Base-by-base conservation (phyloP, 2,888 invertebrate species). In the Ctenicera cuprea region DNA sequence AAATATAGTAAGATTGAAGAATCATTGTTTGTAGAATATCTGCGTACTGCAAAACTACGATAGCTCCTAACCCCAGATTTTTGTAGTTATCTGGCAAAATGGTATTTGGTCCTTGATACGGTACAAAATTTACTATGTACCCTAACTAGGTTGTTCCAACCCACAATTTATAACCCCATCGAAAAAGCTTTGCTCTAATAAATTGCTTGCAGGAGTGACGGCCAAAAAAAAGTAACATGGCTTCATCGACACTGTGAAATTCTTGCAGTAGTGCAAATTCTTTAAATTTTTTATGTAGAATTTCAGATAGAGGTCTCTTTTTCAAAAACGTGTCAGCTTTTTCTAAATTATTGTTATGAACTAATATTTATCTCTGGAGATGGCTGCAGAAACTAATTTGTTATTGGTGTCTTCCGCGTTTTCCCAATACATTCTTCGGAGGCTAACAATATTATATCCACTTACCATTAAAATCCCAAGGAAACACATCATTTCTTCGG, bases 111-210 rank as follows among this genome's bases (percentile, higher is more conserved):
- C 69, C 73, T 59, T 73, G 69, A 30, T 69, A 73, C 11, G 59
- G 69, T 30, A 63, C 68, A 69, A 69, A 73, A 22, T 4, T 64
- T 22, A 57, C 38, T 33, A 69, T 65, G 30, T 73, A 73, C 0
- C 73, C 69, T 33, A 69, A 52, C 14, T 20, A 26, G 14, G 57
- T 54, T 7, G 66, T 52, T 9, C 50, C 50, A 50, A 16, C 64
- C 50, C 48, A 82, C 45, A 77, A 70, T 70, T 82, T 83, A 71
- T 79, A 70, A 9, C 52, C 62, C 70, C 71, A 82, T 52, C 80
- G 59, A 14, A 82, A 81, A 7, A 79, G 80, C 50, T 81, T 82
- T 5, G 80, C 80, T 7, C 75, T 76, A 68, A 82, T 83, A 74
- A 79, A 79, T 70, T 82, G 81, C 14, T 62, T 79, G 22, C 70